Base-by-base conservation (phyloP, 2,113 vertebrate genomes). In the Scartelaos histophorus region DNA sequence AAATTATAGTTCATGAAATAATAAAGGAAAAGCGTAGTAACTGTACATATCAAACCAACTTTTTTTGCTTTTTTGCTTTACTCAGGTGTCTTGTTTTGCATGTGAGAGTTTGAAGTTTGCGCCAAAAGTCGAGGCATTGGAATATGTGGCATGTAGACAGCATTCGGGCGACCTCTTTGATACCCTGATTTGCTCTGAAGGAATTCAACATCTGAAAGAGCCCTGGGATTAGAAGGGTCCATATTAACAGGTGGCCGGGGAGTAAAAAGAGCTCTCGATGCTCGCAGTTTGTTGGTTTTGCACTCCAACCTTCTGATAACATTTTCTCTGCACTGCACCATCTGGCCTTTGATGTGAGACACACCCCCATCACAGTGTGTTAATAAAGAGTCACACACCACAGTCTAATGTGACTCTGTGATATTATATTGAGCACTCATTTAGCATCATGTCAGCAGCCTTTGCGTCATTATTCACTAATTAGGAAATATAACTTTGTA, bases 151-250 rank as follows among this genome's bases (percentile, higher is more conserved):
- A 51, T 85, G 79, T 80, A 45, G 65, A 82, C 49, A 46, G 61
- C 0, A 35, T 61, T 80, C 49, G 53, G 68, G 7, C 75, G 78
- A 65, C 71, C 74, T 69, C 71, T 79, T 54, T 75, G 75, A 15
- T 82, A 76, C 69, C 71, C 75, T 88, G 85, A 91, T 88, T 83
- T 89, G 87, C 86, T 83, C 83, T 46, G 51, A 80, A 90, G 91
- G 89, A 92, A 92, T 93, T 87, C 67, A 75, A 57, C 12, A 43
- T 80, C 56, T 90, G 86, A 88, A 89, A 90, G 78, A 76, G 54
- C 71, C 67, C 71, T 21, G 15, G 84, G 90, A 86, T 90, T 91
- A 90, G 78, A 79, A 78, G 66, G 54, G 9, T 49, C 66, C 0
- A 53, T 5, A 1, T 2, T 19, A 74, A 80, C 88, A 91, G 90